These are phyloP conservation scores for Scytalopus superciliaris DNA, from an alignment of 2,113 vertebrate species.

Conservation along the genomic window DNA sequence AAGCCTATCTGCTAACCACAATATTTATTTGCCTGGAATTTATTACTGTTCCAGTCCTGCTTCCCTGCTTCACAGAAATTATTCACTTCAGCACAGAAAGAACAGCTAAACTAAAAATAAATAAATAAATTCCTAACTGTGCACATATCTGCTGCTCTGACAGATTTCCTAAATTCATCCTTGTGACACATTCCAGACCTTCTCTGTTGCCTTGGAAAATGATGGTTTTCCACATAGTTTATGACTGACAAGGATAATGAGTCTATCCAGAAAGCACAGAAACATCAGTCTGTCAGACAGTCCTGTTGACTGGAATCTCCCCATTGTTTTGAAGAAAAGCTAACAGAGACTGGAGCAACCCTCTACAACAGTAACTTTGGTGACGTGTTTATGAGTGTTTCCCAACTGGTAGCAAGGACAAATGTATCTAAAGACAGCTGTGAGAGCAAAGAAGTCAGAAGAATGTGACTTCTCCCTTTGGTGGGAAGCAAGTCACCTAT, in stretches of 20 bases:
- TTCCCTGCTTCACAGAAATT: not conserved
- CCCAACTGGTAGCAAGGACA: not conserved
- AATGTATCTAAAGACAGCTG: not conserved
- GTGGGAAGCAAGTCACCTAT: not conserved
- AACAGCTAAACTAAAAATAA: not conserved
- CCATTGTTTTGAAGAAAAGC: not conserved
- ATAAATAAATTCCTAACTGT: not conserved
- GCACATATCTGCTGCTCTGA: not conserved
- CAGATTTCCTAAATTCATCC: not conserved
- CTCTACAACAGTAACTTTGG: not conserved
- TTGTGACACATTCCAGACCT: not conserved
- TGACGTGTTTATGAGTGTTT: not conserved
- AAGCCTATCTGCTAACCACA: not conserved
- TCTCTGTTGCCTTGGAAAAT: not conserved
- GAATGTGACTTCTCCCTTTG: not conserved
- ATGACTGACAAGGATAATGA: not conserved
- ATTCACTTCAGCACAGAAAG: not conserved
- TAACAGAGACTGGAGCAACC: not conserved
- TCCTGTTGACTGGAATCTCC: not conserved
- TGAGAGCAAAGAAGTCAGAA: not conserved
- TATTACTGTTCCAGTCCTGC: not conserved
- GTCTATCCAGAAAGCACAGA: not conserved
- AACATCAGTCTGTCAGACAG: not conserved
- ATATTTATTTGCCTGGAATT: not conserved
- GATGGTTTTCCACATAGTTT: not conserved